Conservation (phyloP, 1,140 invertebrate genomes). For the Plutomurus gul region DNA sequence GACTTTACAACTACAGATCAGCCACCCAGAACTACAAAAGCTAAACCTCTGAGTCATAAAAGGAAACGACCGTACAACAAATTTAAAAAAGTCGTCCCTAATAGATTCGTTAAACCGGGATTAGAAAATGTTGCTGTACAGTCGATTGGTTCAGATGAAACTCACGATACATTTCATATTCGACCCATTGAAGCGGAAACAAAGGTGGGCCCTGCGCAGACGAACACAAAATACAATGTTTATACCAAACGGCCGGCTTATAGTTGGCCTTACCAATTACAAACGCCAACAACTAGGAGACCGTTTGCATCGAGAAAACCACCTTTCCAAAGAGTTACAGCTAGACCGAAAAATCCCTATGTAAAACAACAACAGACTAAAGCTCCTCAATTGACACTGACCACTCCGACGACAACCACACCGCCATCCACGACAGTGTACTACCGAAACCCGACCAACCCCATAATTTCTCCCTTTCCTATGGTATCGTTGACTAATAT, state of each 20-base stretch:
- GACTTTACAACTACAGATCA: slow-evolving; percentile 3
- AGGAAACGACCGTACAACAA: neutral
- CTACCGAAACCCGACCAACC: slow-evolving; percentile 41
- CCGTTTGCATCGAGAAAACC: slow-evolving; percentile 23
- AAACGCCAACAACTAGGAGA: neutral
- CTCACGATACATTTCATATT: slow-evolving; percentile 45
- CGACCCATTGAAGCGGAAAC: slow-evolving; percentile 16
- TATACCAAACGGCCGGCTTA: slow-evolving; percentile 28
- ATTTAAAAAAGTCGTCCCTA: slow-evolving; percentile 40
- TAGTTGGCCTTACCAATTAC: slow-evolving; percentile 33
- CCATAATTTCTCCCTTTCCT: slow-evolving; percentile 20
- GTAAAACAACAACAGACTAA: slow-evolving; percentile 34
- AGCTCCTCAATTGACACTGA: slow-evolving; percentile 42
- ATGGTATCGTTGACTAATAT: slow-evolving; percentile 43
- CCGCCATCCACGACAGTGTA: slow-evolving; percentile 49
- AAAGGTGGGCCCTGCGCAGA: slow-evolving; percentile 8
- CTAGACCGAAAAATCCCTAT: slow-evolving; percentile 42
- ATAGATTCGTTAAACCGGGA: slow-evolving; percentile 48
- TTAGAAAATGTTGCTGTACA: slow-evolving; percentile 45
- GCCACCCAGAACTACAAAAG: slow-evolving; percentile 23
- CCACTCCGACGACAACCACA: slow-evolving; percentile 52
- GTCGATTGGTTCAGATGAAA: slow-evolving; percentile 44
- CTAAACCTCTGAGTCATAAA: neutral
- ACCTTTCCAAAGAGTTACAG: slow-evolving; percentile 44
- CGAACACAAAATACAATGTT: neutral